Evolutionary conservation across 2,113 vertebrate genomes (phyloP).

Genomic region (Centropristis striata): DNA sequence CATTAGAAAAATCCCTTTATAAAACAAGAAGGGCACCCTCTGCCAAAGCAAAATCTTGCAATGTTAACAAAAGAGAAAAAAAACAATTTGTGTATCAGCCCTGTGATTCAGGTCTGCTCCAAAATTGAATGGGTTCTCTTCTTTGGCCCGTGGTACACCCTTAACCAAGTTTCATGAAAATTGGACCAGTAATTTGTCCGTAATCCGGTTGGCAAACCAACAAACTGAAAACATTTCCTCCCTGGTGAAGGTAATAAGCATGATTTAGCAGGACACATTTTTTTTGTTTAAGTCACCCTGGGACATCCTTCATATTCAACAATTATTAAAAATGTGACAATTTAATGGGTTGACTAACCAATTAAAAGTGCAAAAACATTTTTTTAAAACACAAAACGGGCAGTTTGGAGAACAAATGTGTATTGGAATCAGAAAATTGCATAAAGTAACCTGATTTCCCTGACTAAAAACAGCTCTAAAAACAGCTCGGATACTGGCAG

Average conservation of each 20-base stretch:
- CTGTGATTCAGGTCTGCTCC: too few relatives aligned
- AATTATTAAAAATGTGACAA: background rate
- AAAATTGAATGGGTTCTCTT: too few relatives aligned
- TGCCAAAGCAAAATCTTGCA: too few relatives aligned
- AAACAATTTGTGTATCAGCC: too few relatives aligned
- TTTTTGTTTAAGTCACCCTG: background rate
- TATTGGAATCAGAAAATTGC: background rate
- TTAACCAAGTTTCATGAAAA: too few relatives aligned
- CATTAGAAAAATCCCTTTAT: background rate
- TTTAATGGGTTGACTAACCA: background rate
- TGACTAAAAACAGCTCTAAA: background rate
- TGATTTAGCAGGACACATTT: background rate
- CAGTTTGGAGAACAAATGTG: background rate
- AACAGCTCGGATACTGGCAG: constrained; percentile 28
- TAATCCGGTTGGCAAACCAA: too few relatives aligned
- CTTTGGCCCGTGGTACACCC: too few relatives aligned
- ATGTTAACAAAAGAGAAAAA: too few relatives aligned
- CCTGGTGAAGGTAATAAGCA: background rate
- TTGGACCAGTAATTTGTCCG: too few relatives aligned
- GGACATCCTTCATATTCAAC: background rate
- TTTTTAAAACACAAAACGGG: background rate
- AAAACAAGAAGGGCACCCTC: background rate
- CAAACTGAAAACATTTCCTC: too few relatives aligned
- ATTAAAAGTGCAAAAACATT: background rate
- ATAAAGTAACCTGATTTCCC: constrained; percentile 13